These are phyloP conservation scores for Leptinotarsa undecemlineata DNA, from an alignment of 1,140 invertebrate genomes.

Conservation along the genomic window DNA sequence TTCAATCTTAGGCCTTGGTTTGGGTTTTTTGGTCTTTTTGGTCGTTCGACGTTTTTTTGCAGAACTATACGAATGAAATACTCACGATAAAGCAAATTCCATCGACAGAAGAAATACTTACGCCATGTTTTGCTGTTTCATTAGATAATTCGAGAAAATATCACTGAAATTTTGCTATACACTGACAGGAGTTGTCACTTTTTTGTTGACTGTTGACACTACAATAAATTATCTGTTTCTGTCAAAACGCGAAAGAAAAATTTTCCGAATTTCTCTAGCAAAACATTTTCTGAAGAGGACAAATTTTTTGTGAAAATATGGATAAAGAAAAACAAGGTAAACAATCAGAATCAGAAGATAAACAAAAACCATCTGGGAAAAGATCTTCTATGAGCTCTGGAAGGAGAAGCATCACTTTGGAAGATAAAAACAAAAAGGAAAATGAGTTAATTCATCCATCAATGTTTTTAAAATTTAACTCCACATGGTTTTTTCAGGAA, in stretches of 20 bases:
- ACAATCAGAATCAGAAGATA: neutral
- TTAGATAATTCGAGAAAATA: neutral
- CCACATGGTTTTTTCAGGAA: neutral
- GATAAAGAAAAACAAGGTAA: neutral
- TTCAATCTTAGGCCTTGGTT: constrained; percentile 22
- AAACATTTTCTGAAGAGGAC: neutral
- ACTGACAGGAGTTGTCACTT: too few relatives aligned
- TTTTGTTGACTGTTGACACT: too few relatives aligned
- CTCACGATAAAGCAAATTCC: too few relatives aligned
- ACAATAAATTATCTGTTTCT: neutral
- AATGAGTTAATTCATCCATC: neutral
- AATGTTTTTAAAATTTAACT: too few relatives aligned
- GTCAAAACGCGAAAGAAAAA: neutral
- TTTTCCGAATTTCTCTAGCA: neutral
- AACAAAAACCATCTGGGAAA: too few relatives aligned
- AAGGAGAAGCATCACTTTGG: neutral
- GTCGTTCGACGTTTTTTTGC: neutral
- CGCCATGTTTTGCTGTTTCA: neutral
- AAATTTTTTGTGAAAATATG: neutral
- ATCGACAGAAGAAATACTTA: neutral
- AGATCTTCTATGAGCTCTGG: neutral
- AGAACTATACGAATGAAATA: too few relatives aligned
- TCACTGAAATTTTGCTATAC: neutral
- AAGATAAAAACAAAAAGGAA: neutral
- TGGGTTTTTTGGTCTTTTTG: neutral